Evolutionary conservation across 2,113 vertebrate genomes (phyloP).

Genomic region (Halichoerus grypus): DNA sequence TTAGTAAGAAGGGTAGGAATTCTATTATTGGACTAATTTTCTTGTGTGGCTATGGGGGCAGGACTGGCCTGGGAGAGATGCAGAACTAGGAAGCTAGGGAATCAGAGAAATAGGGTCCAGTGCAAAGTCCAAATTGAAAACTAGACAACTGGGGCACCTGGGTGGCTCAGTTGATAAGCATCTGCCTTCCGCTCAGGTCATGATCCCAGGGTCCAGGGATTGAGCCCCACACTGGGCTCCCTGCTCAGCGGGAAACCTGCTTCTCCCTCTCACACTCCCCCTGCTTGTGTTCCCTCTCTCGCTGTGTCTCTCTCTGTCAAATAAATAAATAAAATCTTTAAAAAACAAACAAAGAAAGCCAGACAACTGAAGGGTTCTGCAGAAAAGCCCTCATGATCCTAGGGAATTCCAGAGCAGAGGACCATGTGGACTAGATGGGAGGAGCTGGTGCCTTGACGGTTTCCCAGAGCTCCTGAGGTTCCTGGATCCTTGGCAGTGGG

Average conservation of each 20-base stretch:
- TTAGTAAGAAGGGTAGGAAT: not conserved
- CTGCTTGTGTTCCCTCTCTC: no score
- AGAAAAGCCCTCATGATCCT: not conserved
- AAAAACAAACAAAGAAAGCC: no score
- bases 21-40: not conserved
- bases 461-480: slow-evolving; percentile 42
- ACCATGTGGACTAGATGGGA: not conserved
- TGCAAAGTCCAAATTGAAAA: not conserved
- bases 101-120: not conserved
- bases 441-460: not conserved
- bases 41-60: not conserved
- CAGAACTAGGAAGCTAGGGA: not conserved
- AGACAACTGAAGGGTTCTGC: not conserved
- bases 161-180: no score
- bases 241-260: no score
- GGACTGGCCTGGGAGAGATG: not conserved
- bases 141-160: no score
- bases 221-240: no score
- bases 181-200: no score
- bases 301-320: no score
- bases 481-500: not conserved
- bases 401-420: slow-evolving; percentile 12
- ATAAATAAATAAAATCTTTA: no score
- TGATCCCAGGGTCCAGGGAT: no score
- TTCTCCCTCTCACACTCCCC: no score